These are phyloP conservation scores for Nycteola revayana DNA, from an alignment of 2,888 invertebrate species.

Conservation along the genomic window DNA sequence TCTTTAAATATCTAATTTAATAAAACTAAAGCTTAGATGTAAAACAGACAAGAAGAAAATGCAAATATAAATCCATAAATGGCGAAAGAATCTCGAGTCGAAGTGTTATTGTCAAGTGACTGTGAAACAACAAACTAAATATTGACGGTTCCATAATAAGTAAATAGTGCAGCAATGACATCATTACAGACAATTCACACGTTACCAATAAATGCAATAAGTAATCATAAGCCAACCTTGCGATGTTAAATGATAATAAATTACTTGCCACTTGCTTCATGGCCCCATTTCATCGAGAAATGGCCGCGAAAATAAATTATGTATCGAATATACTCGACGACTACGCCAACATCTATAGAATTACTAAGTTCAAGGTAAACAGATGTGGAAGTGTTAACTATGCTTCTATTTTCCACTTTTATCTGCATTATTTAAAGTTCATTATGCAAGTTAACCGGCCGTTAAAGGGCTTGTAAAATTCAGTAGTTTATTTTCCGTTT, in stretches of 20 bases:
- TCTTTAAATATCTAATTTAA: no score
- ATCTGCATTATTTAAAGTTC: no score
- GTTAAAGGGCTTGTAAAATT: no score
- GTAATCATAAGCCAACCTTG: conserved; percentile 51
- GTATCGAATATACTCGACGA: neutral
- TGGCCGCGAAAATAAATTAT: conserved; percentile 41
- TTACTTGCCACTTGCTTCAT: conserved; percentile 27
- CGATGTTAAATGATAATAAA: conserved; percentile 29
- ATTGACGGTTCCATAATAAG: conserved; percentile 6
- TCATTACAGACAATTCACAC: conserved; percentile 34
- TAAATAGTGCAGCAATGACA: conserved; percentile 16
- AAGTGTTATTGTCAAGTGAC: conserved; percentile 8
- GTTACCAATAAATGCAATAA: conserved; percentile 39
- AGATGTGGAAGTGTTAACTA: no score
- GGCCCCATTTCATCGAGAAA: conserved; percentile 39
- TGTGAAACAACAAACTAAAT: conserved; percentile 18
- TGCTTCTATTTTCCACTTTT: no score
- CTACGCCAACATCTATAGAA: conserved; percentile 21
- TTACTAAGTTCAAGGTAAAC: conserved; percentile 18
- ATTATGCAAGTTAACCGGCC: no score
- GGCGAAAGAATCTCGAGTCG: no score
- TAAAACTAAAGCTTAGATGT: no score
- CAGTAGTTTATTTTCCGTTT: no score
- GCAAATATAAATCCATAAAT: no score
- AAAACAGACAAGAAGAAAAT: no score